These are phyloP conservation scores for Saguinus imperator DNA, from an alignment of 2,113 vertebrate species.

Conservation along the genomic window DNA sequence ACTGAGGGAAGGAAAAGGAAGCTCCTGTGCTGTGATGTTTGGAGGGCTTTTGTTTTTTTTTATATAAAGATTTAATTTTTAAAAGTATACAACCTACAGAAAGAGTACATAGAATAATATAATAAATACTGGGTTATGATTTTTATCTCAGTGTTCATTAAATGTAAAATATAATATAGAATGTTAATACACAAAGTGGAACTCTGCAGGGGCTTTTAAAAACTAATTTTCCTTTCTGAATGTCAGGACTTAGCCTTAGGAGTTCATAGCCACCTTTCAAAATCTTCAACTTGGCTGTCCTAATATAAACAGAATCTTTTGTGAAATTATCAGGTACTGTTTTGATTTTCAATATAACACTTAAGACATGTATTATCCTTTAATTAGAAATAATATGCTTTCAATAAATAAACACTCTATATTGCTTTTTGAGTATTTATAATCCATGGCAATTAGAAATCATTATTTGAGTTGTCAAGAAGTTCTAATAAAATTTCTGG, in stretches of 20 bases:
- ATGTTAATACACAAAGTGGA: background rate
- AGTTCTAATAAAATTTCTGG: background rate
- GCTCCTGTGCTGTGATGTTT: background rate
- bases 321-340: background rate
- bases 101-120: background rate
- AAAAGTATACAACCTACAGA: background rate
- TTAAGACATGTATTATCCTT: background rate
- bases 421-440: background rate
- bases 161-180: background rate
- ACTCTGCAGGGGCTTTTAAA: background rate
- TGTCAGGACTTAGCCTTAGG: background rate
- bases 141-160: background rate
- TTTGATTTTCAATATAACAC: background rate
- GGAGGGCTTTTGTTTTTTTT: background rate
- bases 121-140: background rate
- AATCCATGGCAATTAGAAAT: background rate
- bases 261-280: background rate
- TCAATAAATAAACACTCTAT: background rate
- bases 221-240: background rate
- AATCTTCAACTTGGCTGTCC: background rate
- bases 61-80: background rate
- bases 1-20: background rate
- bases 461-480: background rate
- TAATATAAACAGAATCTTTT: background rate
- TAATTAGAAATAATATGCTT: slow-evolving; percentile 28